Percentiles rank a stretch among this genome's conserved stretches.
These are phyloP conservation scores for Phalacrocorax brasilianus DNA, from an alignment of 2,113 vertebrate species.

Conservation along the genomic window DNA sequence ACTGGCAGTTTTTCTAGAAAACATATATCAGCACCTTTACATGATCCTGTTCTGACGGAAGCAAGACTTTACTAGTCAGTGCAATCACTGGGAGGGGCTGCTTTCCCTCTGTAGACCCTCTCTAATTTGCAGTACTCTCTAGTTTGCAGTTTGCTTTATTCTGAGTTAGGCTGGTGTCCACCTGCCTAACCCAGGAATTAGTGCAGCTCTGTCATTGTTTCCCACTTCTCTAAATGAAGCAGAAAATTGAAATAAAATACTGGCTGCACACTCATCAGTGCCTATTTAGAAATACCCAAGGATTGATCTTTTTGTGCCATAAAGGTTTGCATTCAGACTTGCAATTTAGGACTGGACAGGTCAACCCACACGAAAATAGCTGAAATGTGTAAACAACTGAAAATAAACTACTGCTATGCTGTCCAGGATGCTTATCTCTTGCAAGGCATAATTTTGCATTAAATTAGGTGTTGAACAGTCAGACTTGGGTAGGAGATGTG, in stretches of 20 bases:
- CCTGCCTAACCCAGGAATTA: background rate
- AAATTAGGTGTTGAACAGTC: background rate
- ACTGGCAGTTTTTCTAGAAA: background rate
- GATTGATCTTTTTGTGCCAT: background rate
- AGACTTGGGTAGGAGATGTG: background rate
- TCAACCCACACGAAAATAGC: background rate
- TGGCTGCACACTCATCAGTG: background rate
- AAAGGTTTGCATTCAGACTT: background rate
- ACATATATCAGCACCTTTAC: fast-evolving
- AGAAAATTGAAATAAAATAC: background rate
- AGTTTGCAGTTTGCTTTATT: background rate
- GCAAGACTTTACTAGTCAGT: background rate
- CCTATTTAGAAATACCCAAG: background rate
- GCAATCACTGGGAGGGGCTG: background rate
- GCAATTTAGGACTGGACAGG: background rate
- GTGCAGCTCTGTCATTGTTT: background rate
- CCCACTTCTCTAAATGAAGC: background rate
- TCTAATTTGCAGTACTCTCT: background rate
- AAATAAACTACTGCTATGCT: background rate
- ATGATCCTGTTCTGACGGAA: background rate
- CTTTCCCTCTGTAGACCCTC: background rate
- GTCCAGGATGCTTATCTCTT: background rate
- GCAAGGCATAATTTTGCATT: background rate
- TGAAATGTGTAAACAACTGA: slow-evolving; percentile 9
- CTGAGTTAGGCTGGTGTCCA: background rate